Conservation (phyloP, 2,888 invertebrate species). For the Sesamia inferens region DNA sequence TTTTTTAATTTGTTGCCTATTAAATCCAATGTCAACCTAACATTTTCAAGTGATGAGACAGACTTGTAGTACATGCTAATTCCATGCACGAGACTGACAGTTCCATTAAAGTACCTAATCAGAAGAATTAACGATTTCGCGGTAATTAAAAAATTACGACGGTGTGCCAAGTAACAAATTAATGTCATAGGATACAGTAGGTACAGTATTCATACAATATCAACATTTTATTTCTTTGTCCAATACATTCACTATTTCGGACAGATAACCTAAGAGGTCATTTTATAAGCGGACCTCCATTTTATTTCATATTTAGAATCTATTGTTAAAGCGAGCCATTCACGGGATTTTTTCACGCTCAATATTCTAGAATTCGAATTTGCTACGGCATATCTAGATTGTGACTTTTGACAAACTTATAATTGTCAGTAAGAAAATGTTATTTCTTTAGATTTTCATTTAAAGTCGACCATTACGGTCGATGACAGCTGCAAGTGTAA, state of each 20-base stretch:
- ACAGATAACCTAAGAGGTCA: conserved; percentile 35
- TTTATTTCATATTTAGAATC: conserved; percentile 22
- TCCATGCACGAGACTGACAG: background rate
- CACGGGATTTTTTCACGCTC: conserved; percentile 39
- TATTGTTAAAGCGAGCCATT: conserved; percentile 29
- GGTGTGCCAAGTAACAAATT: background rate
- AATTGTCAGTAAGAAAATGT: background rate
- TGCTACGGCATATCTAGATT: conserved; percentile 39
- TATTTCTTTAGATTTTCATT: conserved; percentile 1
- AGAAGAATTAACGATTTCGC: background rate
- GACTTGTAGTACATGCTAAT: background rate
- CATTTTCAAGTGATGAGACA: background rate
- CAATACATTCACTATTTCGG: conserved; percentile 27
- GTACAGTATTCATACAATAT: background rate
- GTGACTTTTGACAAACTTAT: conserved; percentile 5
- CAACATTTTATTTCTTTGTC: background rate
- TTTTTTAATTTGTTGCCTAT: background rate
- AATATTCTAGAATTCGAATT: conserved; percentile 40
- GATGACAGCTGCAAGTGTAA: conserved; percentile 18
- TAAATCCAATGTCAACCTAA: background rate
- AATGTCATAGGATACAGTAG: background rate
- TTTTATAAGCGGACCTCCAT: background rate
- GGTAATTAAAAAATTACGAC: background rate
- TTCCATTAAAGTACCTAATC: background rate
- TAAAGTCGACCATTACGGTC: background rate